Evolutionary conservation across 1,140 invertebrate species (phyloP).

Genomic region (Aphaenogaster floridana): DNA sequence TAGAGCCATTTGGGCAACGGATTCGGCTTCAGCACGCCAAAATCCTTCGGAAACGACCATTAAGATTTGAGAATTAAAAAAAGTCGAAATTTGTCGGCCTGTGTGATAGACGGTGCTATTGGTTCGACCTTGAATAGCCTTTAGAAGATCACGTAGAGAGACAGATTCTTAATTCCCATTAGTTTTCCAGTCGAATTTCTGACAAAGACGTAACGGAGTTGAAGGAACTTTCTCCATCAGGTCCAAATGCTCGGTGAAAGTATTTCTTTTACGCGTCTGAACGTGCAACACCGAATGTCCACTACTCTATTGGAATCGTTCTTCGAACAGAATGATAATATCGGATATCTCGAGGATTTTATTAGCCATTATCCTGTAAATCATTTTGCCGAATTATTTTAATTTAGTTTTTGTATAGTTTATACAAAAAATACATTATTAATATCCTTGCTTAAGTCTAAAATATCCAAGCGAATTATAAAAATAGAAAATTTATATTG

Average conservation of each 20-base stretch:
- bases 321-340: conserved; percentile 42
- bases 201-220: conserved; percentile 66
- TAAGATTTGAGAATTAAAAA: no score
- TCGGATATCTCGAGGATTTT: neutral
- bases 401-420: neutral
- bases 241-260: conserved; percentile 72
- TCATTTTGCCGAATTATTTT: neutral
- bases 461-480: neutral
- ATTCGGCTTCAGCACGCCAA: no score
- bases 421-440: neutral
- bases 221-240: conserved; percentile 70
- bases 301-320: conserved; percentile 52
- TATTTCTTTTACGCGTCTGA: conserved; percentile 68
- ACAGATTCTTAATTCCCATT: neutral
- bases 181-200: conserved; percentile 37
- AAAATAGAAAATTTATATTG: conserved; percentile 1
- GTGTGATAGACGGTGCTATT: neutral
- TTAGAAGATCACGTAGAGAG: neutral
- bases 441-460: neutral
- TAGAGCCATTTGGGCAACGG: no score
- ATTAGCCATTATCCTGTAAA: neutral
- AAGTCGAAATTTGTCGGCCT: no score
- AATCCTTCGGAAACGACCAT: no score
- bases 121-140: neutral
- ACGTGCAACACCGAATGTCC: conserved; percentile 60